These are phyloP conservation scores for Caiman crocodilus DNA, from an alignment of 2,797 vertebrate species.

Conservation along the genomic window DNA sequence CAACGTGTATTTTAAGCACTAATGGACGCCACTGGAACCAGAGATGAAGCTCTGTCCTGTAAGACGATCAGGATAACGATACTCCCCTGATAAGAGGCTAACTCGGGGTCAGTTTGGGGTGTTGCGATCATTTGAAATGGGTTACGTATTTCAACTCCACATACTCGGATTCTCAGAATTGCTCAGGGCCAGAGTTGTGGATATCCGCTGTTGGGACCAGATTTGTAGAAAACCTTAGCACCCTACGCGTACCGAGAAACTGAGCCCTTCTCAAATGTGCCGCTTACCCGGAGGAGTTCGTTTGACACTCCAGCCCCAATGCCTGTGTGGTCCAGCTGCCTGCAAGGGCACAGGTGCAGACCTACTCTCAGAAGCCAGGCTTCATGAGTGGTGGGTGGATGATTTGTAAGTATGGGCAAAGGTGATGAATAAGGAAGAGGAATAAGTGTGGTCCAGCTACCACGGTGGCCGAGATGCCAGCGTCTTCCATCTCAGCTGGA, in stretches of 20 bases:
- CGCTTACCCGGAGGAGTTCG: accelerated
- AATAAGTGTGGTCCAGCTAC: accelerated
- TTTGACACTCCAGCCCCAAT: not conserved
- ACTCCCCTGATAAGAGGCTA: not conserved
- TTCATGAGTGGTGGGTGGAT: accelerated
- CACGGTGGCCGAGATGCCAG: not conserved
- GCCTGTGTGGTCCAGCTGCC: not conserved
- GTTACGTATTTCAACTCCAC: not conserved
- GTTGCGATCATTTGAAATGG: not conserved
- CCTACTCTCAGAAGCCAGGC: not conserved
- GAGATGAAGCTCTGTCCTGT: not conserved
- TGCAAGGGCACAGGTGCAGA: not conserved
- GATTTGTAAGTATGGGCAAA: accelerated
- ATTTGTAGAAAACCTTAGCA: not conserved
- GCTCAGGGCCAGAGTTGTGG: no score
- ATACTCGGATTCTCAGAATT: no score
- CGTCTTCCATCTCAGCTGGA: not conserved
- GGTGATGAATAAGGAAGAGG: not conserved
- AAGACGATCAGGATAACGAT: not conserved
- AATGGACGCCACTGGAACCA: not conserved
- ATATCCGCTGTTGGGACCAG: not conserved
- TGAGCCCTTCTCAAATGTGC: not conserved
- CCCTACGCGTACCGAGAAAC: accelerated
- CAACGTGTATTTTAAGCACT: not conserved
- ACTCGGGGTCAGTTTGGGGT: slow-evolving; percentile 3